Base-by-base conservation (phyloP, 2,888 invertebrate species). In the Agonopterix heracliana region DNA sequence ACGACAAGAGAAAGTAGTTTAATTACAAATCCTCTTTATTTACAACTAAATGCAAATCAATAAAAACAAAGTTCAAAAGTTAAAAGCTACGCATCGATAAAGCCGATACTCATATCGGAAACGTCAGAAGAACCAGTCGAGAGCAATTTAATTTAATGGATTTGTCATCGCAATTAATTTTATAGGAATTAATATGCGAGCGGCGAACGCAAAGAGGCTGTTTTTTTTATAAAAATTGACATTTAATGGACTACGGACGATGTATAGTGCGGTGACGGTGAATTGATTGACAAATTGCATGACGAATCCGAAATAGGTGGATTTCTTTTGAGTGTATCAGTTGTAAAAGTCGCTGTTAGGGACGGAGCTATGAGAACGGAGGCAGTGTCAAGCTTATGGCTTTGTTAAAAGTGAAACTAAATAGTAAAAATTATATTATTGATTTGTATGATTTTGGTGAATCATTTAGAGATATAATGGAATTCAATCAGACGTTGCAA, bases 111-210 rank as follows among this genome's bases (percentile, higher is more conserved):
- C 36, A 10, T 47, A 51, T 54, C 47, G 47, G 52, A 59, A 64
- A 64, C 65, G 63, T 64, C 54, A 26, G 45, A 48, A 40, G n/a
- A 77, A 77, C 75, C 74, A 69, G 78, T 78, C 74, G 66, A 68
- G 67, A 74, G 77, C 83, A 72, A 83, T 85, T 78, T 70, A 69
- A 80, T 81, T 82, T 83, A 87, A 87, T 85, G 82, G 80, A 84
- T 87, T 87, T 88, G 87, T 86, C 87, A 85, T 84, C 83, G 85
- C 81, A 83, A 88, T 87, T 86, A 86, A 84, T 85, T 86, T 83
- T 80, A 81, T 82, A 79, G 84, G 80, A 85, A 86, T 85, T 80
- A 86, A 85, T 85, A 81, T 75, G 77, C 85, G 79, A 77, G 82
- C 87, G 87, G 85, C 82, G 71, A 77, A 65, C 74, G 78, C 70